Base-by-base conservation (phyloP, 2,797 vertebrate genomes). In the Enteromius radiatus region DNA sequence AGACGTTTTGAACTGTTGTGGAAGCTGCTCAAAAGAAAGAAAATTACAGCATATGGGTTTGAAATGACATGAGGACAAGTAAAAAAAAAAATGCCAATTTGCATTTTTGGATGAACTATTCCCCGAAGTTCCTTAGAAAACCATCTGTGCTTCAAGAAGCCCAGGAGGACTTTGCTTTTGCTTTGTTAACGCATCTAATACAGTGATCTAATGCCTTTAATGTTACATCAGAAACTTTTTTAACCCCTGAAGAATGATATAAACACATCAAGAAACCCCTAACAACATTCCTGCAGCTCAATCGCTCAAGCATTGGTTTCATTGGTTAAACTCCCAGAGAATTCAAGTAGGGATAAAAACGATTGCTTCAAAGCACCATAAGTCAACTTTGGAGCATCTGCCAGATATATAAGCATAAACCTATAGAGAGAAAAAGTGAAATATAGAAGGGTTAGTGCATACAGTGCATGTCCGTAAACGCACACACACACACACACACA, bases 331-430 rank as follows among this genome's bases (percentile, higher is more conserved):
- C 33, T 73, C 70, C 70, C 47, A 54, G 47, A 54, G 47, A 73
- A 52, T 33, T 73, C 70, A 54, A 73, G 70, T 8, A 14, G 19
- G 47, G 70, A 33, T 52, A 36, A n/a, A 73, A 52, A 52, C 21
- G 28, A 54, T 52, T 31, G 31, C 26, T 71, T 49, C 23, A 71
- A 71, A 71, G 43, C 47, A 36, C 28, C 3, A 49, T 52, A 36
- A 33, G 19, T 73, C 70, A 73, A 36, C 7, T 7, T 54, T 36
- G 28, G 28, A 36, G 70, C 70, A 73, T 73, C 70, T 73, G 70
- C 70, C 70, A 36, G 31, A 54, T 73, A 49, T 73, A 73, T 54
- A 52, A 8, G 19, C 47, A 54, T 73, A 54, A 73, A 54, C 52
- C 47, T 73, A 36, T 36, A n/a, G 70, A 36, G 12, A 3, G 15